Conservation (phyloP, 1,140 invertebrate species). For the Aporrectodea caliginosa region DNA sequence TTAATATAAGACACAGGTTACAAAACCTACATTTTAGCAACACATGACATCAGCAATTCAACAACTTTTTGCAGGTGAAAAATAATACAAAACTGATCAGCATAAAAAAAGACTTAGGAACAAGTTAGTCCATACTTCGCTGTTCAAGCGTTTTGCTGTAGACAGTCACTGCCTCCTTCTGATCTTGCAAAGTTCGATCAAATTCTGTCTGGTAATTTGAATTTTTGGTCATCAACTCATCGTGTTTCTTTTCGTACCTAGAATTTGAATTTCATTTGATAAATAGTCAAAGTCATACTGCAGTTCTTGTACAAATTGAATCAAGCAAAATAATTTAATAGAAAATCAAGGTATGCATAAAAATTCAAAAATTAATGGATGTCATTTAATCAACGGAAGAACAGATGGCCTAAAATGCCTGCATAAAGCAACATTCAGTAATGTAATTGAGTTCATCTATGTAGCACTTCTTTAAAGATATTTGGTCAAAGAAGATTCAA, state of each 20-base stretch:
- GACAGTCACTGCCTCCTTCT: neutral
- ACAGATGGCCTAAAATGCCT: neutral
- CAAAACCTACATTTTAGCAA: too few species aligned
- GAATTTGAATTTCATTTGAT: neutral
- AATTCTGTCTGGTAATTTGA: neutral
- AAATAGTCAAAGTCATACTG: neutral
- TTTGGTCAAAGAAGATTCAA: too few species aligned
- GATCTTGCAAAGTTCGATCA: neutral
- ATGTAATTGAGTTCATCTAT: neutral
- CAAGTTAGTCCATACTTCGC: neutral
- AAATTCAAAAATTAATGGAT: neutral
- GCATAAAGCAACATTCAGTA: neutral
- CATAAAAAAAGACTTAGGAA: too few species aligned
- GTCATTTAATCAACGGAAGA: neutral
- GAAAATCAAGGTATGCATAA: neutral
- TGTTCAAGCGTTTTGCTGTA: neutral
- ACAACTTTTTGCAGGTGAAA: too few species aligned
- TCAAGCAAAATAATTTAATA: neutral
- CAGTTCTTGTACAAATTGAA: neutral
- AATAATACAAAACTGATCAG: too few species aligned
- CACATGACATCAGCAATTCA: too few species aligned
- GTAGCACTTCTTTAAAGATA: too few species aligned
- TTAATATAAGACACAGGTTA: too few species aligned
- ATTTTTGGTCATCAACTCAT: neutral
- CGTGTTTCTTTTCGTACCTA: neutral